Evolutionary conservation across 2,797 vertebrate genomes (phyloP).

Genomic region (Falco naumanni): DNA sequence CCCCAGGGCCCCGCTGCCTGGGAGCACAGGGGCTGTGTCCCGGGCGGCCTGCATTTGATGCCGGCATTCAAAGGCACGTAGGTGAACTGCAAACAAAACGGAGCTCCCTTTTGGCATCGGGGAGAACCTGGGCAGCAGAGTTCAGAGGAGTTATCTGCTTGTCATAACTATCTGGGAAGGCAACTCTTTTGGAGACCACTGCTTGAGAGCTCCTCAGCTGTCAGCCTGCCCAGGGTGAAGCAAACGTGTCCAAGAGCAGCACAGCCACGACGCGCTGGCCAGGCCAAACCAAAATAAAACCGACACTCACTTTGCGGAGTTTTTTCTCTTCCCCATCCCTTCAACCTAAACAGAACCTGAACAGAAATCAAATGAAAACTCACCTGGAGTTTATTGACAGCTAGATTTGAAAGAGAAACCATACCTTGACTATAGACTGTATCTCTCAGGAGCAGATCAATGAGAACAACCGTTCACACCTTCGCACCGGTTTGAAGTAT

Average conservation of each 20-base stretch:
- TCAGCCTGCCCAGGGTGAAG: neutral
- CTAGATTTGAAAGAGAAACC: neutral
- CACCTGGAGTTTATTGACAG: neutral
- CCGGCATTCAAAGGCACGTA: neutral
- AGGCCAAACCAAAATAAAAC: neutral
- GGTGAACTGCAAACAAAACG: neutral
- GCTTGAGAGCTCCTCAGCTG: neutral
- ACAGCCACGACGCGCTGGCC: accelerated
- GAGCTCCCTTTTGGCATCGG: neutral
- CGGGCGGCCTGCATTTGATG: neutral
- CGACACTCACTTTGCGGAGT: neutral
- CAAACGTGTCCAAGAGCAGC: neutral
- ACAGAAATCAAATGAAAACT: neutral
- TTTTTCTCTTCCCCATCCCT: accelerated
- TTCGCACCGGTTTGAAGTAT: accelerated
- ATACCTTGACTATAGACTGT: accelerated
- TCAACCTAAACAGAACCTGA: neutral
- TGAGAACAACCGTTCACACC: neutral
- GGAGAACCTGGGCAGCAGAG: neutral
- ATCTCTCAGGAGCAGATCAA: neutral
- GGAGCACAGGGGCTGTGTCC: neutral
- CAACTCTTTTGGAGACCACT: neutral
- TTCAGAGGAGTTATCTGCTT: neutral
- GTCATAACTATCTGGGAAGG: neutral
- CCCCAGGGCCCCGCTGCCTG: too few species aligned